Evolutionary conservation across 2,797 vertebrate species (phyloP), one percentile per base, ranked within the genome.

Genomic region (Lacerta agilis): DNA sequence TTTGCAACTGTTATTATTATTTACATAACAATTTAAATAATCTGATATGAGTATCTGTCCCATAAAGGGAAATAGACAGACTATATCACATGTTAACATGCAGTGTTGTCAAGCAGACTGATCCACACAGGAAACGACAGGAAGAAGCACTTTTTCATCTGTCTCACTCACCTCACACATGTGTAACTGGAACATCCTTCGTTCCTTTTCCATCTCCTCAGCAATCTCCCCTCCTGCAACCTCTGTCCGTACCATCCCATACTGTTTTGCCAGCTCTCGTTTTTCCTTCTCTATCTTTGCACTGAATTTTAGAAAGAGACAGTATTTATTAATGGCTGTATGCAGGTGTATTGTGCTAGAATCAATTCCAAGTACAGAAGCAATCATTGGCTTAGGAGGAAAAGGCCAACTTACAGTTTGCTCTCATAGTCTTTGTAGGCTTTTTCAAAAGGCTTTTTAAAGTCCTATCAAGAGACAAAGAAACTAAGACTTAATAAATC

Each of bases 271-370:
- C 86, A 98, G 82, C 92, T 98, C 97, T 3, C 97, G 93, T 95
- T 98, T 98, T 96, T 98, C 98, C 94, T 98, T 98, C 94, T 98
- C 97, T 10, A 98, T 97, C 95, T 98, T 98, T 89, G 97, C 95
- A 79, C 98, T 98, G 87, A 45, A 82, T 87, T 77, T 90, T 69
- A 92, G 73, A 94, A 81, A 79, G 85, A 69, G 79, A 38, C 81
- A 67, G 83, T 0, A 7, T 1, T 1, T 38, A 43, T 87, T 77
- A 88, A 85, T 77, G 9, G 20, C 27, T 88, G 33, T 0, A 0
- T 13, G 15, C 0, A 1, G 25, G 61, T 55, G 6, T 11, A 61
- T 2, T 61, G 64, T 11, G 1, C 25, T 0, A 3, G 45, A 85
- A 73, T 61, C 61, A 43, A 17, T 38, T 75, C 85, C 82, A 72